Evolutionary conservation across 1,140 invertebrate species (phyloP).

Genomic region (Nasonia giraulti): DNA sequence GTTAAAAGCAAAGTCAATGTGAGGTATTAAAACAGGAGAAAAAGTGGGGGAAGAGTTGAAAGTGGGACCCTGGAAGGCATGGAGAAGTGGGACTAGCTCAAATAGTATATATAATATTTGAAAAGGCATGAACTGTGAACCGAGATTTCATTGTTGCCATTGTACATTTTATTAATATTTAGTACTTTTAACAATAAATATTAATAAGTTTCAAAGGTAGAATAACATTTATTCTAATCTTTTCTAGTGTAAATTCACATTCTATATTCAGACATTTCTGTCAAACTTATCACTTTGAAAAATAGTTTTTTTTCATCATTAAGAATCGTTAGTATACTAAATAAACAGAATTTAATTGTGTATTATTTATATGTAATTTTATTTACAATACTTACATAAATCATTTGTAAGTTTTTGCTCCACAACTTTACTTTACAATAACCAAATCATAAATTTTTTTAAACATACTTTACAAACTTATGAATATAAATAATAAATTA

Average conservation of each 20-base stretch:
- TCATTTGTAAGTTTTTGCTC: neutral
- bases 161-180: slow-evolving; percentile 41
- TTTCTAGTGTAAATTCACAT: slow-evolving; percentile 14
- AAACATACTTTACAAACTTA: neutral
- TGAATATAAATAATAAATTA: neutral
- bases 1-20: no score
- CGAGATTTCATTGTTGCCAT: neutral
- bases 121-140: slow-evolving; percentile 29
- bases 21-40: slow-evolving; percentile 12
- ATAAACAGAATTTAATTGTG: slow-evolving; percentile 15
- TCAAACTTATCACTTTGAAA: neutral
- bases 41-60: slow-evolving; percentile 42
- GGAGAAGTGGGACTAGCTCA: slow-evolving; percentile 27
- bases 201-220: slow-evolving; percentile 30
- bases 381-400: slow-evolving; percentile 37
- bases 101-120: slow-evolving; percentile 6
- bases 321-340: neutral
- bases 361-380: slow-evolving; percentile 10
- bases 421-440: neutral
- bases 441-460: neutral
- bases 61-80: slow-evolving; percentile 27
- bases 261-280: slow-evolving; percentile 1
- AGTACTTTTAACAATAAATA: slow-evolving; percentile 20
- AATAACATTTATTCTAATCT: slow-evolving; percentile 29
- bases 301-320: neutral